Conservation (phyloP, 92 coral and sea anemone genomes). For the Epizoanthus ramosus region DNA sequence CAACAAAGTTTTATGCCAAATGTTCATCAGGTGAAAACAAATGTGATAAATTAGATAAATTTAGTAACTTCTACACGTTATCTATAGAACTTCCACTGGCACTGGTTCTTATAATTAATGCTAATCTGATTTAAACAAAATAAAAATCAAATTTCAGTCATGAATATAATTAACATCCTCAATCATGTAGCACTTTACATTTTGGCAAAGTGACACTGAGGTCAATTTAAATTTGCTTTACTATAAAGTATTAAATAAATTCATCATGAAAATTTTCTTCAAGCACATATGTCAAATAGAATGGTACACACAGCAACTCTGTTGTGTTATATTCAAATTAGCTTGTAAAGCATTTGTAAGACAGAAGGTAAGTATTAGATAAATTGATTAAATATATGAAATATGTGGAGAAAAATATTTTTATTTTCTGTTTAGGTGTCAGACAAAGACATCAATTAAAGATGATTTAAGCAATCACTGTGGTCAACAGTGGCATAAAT, state of each 20-base stretch:
- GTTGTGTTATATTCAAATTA: too few relatives aligned
- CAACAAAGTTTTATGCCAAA: background rate
- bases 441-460: background rate
- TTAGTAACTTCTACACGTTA: background rate
- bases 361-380: too few relatives aligned
- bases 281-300: background rate
- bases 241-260: background rate
- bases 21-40: background rate
- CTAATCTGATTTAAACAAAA: background rate
- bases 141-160: background rate
- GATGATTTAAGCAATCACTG: background rate
- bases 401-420: background rate
- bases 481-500: background rate
- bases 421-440: background rate
- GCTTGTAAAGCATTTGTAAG: too few relatives aligned
- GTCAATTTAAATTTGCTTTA: background rate
- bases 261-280: background rate
- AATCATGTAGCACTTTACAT: background rate
- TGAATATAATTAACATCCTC: background rate
- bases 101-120: too few relatives aligned
- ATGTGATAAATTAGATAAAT: background rate
- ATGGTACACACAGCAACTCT: too few relatives aligned
- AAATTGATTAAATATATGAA: too few relatives aligned
- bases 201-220: background rate
- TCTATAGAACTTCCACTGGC: too few relatives aligned